Conservation (phyloP, 1,140 invertebrate species). For the Drosophila ercepeae region DNA sequence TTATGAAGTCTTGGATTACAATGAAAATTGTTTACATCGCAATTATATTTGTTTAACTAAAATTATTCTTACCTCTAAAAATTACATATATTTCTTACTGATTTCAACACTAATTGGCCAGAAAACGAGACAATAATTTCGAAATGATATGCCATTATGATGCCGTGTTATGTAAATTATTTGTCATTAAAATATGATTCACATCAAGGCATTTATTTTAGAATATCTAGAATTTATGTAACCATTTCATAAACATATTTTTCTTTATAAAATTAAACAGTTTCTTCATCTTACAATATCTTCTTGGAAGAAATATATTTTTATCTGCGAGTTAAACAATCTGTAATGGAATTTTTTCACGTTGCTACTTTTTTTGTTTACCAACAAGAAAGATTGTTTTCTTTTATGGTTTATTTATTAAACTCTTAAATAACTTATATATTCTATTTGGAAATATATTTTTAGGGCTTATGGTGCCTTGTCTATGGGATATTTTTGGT, state of each 20-base stretch:
- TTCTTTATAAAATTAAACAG: neutral
- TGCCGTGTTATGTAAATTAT: neutral
- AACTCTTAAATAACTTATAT: too few relatives aligned
- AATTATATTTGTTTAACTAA: neutral
- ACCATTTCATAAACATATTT: too few relatives aligned
- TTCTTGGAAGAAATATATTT: neutral
- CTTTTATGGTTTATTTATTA: neutral
- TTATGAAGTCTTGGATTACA: neutral
- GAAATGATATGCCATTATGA: neutral
- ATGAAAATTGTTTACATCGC: neutral
- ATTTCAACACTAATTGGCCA: neutral
- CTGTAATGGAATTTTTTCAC: conserved; percentile 2
- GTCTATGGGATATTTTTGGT: too few relatives aligned
- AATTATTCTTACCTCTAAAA: neutral
- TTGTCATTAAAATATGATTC: neutral
- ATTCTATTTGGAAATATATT: too few relatives aligned
- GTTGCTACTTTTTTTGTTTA: neutral
- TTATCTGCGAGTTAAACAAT: neutral
- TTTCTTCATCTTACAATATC: neutral
- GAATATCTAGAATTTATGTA: too few relatives aligned
- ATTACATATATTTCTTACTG: neutral
- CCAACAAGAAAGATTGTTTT: neutral
- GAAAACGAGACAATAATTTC: too few relatives aligned
- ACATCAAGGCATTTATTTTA: too few relatives aligned
- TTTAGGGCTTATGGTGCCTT: too few relatives aligned